phyloP scores from a whole-genome alignment of 2,797 vertebrate species.

The Otus scops region DNA sequence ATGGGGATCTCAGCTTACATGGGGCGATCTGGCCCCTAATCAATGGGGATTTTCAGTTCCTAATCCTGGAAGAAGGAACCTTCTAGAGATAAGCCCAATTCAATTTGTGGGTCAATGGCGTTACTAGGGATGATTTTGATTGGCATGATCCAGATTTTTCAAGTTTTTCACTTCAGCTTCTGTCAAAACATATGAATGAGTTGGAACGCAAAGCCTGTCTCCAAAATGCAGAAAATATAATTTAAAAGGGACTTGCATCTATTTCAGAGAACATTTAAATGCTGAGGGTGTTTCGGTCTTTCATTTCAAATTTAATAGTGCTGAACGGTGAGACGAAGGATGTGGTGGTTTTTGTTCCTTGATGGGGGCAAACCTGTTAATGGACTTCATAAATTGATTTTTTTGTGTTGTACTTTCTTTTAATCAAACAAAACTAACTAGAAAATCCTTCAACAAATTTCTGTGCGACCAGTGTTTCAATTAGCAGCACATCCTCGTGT shows the following conservation, averaged over 20 bases:
- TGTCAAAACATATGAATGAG: not conserved
- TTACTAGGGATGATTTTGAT: not conserved
- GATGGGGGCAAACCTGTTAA: not conserved
- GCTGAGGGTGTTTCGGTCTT: not conserved
- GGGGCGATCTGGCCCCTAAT: not conserved
- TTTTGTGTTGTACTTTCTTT: not conserved
- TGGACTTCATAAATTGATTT: conserved; percentile 6
- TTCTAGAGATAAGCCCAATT: not conserved
- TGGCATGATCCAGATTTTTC: not conserved
- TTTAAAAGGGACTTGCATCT: not conserved
- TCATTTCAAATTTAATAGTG: not conserved
- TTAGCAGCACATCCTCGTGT: not conserved
- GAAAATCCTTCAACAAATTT: not conserved
- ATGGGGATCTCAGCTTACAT: fast-evolving
- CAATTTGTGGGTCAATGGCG: not conserved
- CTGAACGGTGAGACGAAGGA: not conserved
- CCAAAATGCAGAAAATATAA: not conserved
- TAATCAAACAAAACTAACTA: not conserved
- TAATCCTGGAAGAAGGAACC: not conserved
- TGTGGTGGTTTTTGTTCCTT: not conserved
- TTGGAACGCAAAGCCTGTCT: not conserved
- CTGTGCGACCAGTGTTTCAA: not conserved
- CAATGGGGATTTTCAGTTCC: not conserved
- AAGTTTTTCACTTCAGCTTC: not conserved
- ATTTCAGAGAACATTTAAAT: not conserved